A percentile compares a stretch with the other conserved stretches of the same genome.
These are phyloP conservation scores for Chrysochloris asiatica DNA, from an alignment of 2,113 vertebrate species.

Conservation along the genomic window DNA sequence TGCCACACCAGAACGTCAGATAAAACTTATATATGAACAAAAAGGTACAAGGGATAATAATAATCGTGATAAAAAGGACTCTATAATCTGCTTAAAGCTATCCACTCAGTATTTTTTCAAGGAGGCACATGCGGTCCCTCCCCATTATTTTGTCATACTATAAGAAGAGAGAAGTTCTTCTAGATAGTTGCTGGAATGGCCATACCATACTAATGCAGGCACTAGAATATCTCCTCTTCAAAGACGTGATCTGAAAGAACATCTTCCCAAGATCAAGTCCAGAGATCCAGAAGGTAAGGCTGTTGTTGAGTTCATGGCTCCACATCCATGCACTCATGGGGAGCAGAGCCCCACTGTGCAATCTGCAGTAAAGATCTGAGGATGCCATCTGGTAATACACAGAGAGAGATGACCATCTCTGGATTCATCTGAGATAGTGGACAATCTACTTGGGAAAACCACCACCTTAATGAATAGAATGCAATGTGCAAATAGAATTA, in stretches of 20 bases:
- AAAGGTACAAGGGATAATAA: background rate
- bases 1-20: background rate
- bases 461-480: background rate
- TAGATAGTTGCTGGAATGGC: background rate
- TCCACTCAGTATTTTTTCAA: background rate
- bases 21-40: background rate
- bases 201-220: background rate
- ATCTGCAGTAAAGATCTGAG: background rate
- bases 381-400: background rate
- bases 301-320: background rate
- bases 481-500: background rate
- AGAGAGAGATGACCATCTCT: background rate
- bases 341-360: background rate
- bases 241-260: background rate
- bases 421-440: background rate
- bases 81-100: background rate
- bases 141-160: background rate
- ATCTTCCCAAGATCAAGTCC: background rate
- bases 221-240: background rate
- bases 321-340: background rate
- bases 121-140: background rate
- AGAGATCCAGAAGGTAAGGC: background rate
- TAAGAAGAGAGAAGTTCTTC: background rate
- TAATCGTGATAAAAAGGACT: background rate
- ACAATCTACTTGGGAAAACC: background rate